Evolutionary conservation across 2,797 vertebrate genomes (phyloP).

Genomic region (Eulemur coronatus): DNA sequence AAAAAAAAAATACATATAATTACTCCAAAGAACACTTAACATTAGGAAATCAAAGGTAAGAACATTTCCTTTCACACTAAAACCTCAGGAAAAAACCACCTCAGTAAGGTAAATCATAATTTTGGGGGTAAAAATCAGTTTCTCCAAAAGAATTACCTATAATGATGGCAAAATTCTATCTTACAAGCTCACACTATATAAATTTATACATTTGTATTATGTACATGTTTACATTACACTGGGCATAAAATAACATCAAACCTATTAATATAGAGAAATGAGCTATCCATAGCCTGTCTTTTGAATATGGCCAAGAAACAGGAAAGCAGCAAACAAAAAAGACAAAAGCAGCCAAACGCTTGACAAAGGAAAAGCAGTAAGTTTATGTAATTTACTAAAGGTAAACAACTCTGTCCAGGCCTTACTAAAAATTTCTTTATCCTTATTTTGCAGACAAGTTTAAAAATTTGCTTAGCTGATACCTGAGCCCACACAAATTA

Average conservation of each 20-base stretch:
- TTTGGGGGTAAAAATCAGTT: constrained; percentile 16
- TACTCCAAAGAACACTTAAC: constrained; percentile 47
- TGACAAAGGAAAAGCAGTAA: neutral
- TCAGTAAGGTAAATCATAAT: neutral
- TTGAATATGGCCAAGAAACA: neutral
- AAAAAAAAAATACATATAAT: constrained; percentile 22
- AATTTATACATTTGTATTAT: neutral
- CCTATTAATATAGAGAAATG: neutral
- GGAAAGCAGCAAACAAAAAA: neutral
- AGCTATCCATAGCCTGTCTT: neutral
- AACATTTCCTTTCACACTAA: neutral
- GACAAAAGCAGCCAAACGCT: neutral
- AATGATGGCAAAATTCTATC: neutral
- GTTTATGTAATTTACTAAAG: neutral
- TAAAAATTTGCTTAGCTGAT: neutral
- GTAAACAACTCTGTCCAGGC: neutral
- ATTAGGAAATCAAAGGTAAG: neutral
- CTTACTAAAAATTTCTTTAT: neutral
- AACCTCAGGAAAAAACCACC: neutral
- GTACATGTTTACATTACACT: neutral
- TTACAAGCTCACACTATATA: neutral
- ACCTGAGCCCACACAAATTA: neutral
- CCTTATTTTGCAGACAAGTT: neutral
- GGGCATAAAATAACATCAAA: neutral
- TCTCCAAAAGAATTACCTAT: constrained; percentile 8